Conservation (phyloP, 2,113 vertebrate genomes). For the Sinocyclocheilus anshuiensis region DNA sequence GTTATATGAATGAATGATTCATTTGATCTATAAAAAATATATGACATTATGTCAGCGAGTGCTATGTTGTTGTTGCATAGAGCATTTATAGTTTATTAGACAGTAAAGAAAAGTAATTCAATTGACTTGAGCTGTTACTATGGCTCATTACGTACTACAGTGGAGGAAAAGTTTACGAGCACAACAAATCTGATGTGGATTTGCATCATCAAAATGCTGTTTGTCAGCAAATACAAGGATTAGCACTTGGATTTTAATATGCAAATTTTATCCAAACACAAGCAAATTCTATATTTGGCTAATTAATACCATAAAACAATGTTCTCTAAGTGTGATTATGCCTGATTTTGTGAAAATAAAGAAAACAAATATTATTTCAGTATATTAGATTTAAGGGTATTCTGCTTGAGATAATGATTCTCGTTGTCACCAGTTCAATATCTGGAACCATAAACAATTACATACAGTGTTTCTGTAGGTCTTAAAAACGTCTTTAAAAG, state of each 20-base stretch:
- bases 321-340: background rate
- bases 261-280: slow-evolving; percentile 4
- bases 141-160: background rate
- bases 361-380: slow-evolving; percentile 1
- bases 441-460: background rate
- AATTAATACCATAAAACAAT: slow-evolving; percentile 10
- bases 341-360: background rate
- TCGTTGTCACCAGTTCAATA: background rate
- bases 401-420: background rate
- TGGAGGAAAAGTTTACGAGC: slow-evolving; percentile 3
- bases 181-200: slow-evolving; percentile 11
- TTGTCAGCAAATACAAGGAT: slow-evolving; percentile 11
- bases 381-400: background rate
- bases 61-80: slow-evolving; percentile 6
- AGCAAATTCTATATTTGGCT: background rate
- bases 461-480: background rate
- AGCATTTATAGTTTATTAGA: slow-evolving; percentile 14
- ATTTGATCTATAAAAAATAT: background rate
- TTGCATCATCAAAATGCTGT: slow-evolving; percentile 20
- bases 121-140: slow-evolving; percentile 10
- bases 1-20: slow-evolving; percentile 8
- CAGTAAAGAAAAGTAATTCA: slow-evolving; percentile 22
- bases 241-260: background rate
- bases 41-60: background rate
- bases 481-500: background rate